Percentiles rank a stretch among this genome's conserved stretches.
Conservation (phyloP, 2,113 vertebrate species). For the Equus quagga region DNA sequence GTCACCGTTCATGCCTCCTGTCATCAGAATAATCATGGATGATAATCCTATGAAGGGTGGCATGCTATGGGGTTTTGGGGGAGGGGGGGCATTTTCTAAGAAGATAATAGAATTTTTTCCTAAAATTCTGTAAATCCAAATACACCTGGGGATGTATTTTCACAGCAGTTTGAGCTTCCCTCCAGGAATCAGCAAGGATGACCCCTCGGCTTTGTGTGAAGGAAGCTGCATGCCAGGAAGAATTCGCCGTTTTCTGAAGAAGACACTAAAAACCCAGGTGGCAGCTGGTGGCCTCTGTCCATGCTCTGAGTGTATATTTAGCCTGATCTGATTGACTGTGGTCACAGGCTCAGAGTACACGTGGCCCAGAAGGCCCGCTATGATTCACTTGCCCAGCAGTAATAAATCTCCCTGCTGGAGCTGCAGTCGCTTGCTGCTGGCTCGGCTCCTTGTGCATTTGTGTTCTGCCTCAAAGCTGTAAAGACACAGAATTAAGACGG, state of each 20-base stretch:
- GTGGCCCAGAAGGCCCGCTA: constrained; percentile 32
- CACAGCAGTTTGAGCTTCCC: neutral
- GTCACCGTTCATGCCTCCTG: neutral
- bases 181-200: neutral
- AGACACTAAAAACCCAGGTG: neutral
- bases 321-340: constrained; percentile 36
- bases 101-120: neutral
- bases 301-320: constrained; percentile 58
- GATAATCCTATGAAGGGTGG: neutral
- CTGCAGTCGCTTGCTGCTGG: neutral
- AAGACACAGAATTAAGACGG: neutral
- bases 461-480: neutral
- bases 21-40: neutral
- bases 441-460: neutral
- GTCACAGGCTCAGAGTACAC: constrained; percentile 17
- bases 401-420: constrained; percentile 57
- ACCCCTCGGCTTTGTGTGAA: neutral
- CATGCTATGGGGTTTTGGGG: too few relatives aligned
- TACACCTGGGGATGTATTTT: neutral
- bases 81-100: neutral
- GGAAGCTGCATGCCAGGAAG: neutral
- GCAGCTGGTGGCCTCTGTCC: neutral
- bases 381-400: constrained; percentile 19
- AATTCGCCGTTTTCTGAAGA: constrained; percentile 24
- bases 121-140: neutral